Evolutionary conservation across 2,797 vertebrate genomes (phyloP).

Genomic region (Australoheros facetus): DNA sequence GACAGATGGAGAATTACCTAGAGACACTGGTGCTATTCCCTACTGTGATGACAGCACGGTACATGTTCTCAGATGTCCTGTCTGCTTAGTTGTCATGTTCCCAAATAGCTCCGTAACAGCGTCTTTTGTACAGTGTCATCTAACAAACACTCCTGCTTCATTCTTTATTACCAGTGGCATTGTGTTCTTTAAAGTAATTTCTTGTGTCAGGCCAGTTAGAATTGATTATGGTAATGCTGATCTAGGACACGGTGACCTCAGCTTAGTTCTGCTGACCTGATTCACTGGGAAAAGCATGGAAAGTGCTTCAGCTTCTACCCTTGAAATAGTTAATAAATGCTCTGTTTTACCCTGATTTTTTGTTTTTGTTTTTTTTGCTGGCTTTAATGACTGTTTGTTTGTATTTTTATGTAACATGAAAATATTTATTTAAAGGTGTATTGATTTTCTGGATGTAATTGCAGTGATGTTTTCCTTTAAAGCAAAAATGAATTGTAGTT

Average conservation of each 20-base stretch:
- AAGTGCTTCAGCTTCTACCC: constrained; percentile 19
- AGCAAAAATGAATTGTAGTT: no score
- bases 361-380: neutral
- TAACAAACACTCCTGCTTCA: constrained; percentile 22
- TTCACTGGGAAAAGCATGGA: constrained; percentile 22
- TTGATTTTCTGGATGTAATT: neutral
- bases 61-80: constrained; percentile 63
- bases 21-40: constrained; percentile 48
- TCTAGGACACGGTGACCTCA: constrained; percentile 42
- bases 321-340: neutral
- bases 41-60: constrained; percentile 55
- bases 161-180: constrained; percentile 15
- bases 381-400: neutral
- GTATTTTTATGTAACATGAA: neutral
- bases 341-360: neutral
- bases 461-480: neutral
- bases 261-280: constrained; percentile 28
- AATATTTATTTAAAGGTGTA: neutral
- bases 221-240: constrained; percentile 40
- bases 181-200: constrained; percentile 4
- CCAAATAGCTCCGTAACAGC: constrained; percentile 52
- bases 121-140: constrained; percentile 45
- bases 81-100: constrained; percentile 51
- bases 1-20: constrained; percentile 39
- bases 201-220: constrained; percentile 23